A percentile compares a stretch with the other conserved stretches of the same genome.
phyloP scores from a whole-genome alignment of 2,797 vertebrate genomes.

The Cryptoprocta ferox region DNA sequence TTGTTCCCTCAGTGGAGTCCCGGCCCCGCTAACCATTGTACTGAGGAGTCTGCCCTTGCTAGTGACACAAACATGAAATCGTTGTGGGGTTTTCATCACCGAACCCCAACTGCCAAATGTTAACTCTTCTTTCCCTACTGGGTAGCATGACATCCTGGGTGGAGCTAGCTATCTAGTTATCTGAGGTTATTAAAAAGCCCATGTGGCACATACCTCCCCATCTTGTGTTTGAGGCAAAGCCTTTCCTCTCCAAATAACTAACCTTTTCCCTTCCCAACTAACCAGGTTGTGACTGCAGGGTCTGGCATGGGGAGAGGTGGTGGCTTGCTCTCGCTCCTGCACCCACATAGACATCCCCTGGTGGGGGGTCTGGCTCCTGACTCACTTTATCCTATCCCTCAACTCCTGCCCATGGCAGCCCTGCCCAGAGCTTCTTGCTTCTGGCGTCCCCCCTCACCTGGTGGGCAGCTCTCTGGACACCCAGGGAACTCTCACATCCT shows the following conservation, averaged over 20 bases:
- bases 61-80: not conserved
- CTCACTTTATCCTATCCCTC: not conserved
- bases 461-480: not conserved
- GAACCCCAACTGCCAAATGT: not conserved
- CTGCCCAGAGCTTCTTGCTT: not conserved
- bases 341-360: no score
- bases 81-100: not conserved
- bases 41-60: not conserved
- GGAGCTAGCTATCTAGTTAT: not conserved
- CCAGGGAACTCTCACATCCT: not conserved
- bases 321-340: not conserved
- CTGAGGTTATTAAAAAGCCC: not conserved
- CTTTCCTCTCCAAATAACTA: not conserved
- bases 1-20: not conserved
- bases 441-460: not conserved
- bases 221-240: not conserved
- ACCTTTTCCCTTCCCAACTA: no score
- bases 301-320: accelerated
- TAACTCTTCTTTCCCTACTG: not conserved
- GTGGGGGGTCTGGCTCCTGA: not conserved
- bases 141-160: not conserved
- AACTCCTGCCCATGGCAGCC: not conserved
- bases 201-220: not conserved
- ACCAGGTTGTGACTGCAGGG: not conserved
- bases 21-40: not conserved